These are phyloP conservation scores for Puffinus mauretanicus DNA, from an alignment of 2,113 vertebrate species.

Conservation along the genomic window DNA sequence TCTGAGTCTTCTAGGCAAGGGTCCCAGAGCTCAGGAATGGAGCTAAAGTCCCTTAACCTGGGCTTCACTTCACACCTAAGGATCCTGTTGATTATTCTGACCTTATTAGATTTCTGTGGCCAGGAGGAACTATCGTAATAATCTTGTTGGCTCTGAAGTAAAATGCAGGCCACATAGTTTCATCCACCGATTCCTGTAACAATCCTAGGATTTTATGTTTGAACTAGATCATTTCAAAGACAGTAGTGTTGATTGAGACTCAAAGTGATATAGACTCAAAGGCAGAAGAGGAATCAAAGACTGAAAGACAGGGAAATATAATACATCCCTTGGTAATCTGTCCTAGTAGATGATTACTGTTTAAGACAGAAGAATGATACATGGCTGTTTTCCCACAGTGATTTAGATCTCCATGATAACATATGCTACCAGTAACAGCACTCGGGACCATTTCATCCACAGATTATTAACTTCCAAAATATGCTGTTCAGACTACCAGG, in stretches of 20 bases:
- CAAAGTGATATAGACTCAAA: not conserved
- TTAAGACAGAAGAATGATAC: not conserved
- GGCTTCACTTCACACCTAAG: not conserved
- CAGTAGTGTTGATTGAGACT: not conserved
- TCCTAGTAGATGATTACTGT: not conserved
- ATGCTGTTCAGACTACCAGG: not conserved
- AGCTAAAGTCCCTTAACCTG: not conserved
- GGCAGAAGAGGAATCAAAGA: not conserved
- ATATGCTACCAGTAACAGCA: not conserved
- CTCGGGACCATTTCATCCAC: not conserved
- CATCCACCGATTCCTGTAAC: not conserved
- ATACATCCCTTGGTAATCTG: not conserved
- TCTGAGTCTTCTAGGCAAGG: not conserved
- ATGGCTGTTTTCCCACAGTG: not conserved
- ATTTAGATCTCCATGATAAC: not conserved
- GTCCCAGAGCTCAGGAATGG: not conserved
- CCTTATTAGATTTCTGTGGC: not conserved
- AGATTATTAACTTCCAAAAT: not conserved
- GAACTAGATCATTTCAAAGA: not conserved
- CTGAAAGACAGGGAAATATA: not conserved
- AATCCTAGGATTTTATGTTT: not conserved
- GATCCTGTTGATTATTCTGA: not conserved
- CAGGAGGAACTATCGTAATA: not conserved
- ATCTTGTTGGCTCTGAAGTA: not conserved
- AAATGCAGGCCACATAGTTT: rapidly evolving